phyloP scores from a whole-genome alignment of 2,113 vertebrate genomes.

The Castor canadensis region DNA sequence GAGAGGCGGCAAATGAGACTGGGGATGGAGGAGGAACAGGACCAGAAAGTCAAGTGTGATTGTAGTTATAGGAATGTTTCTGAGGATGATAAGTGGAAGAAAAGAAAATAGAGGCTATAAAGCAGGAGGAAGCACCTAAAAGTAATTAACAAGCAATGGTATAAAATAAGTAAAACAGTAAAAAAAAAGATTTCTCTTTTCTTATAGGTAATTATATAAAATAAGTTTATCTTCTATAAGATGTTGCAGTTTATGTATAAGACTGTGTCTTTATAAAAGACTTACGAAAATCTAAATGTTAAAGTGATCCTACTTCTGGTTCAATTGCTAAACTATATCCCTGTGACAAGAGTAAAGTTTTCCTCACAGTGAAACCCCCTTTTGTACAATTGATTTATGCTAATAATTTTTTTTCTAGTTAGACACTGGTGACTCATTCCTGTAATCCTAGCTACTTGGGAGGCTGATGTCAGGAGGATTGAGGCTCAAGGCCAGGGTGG shows the following conservation, averaged over 20 bases:
- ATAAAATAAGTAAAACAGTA: neutral
- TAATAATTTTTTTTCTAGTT: too few species aligned
- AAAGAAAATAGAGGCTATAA: neutral
- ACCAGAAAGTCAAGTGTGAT: conserved; percentile 15
- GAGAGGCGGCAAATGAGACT: neutral
- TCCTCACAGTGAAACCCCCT: neutral
- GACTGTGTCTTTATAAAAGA: conserved; percentile 3
- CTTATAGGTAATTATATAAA: conserved; percentile 24
- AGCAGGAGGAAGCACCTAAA: neutral
- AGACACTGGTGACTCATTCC: too few species aligned
- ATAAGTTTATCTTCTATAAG: neutral
- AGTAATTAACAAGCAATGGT: neutral
- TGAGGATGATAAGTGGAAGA: neutral
- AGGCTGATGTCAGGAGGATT: too few species aligned
- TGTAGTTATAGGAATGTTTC: neutral
- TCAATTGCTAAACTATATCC: conserved; percentile 6
- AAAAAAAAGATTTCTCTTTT: neutral
- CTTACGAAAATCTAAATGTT: conserved; percentile 31
- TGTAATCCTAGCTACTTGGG: too few species aligned
- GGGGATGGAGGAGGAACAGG: neutral
- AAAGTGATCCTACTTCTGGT: neutral
- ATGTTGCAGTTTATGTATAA: neutral
- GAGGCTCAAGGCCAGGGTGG: too few species aligned
- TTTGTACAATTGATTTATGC: too few species aligned
- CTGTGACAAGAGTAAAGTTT: neutral